A percentile compares a stretch with the other conserved stretches of the same genome.
phyloP scores from a whole-genome alignment of 1,140 invertebrate genomes.

The Cephus cinctus region DNA sequence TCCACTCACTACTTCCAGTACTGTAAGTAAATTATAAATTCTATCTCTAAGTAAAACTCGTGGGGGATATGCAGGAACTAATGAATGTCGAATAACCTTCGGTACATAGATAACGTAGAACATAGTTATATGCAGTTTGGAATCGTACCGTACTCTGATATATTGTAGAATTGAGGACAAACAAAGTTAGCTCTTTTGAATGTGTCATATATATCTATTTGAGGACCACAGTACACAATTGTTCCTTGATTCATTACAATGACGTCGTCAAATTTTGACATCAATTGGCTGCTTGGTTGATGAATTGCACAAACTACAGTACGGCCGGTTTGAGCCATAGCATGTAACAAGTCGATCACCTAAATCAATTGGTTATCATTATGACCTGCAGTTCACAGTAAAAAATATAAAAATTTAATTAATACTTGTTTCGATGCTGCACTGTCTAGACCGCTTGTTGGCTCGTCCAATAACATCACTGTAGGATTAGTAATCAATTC shows the following conservation, averaged over 20 bases:
- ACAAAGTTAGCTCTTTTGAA: constrained; percentile 57
- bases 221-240: constrained; percentile 61
- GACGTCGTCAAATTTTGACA: constrained; percentile 69
- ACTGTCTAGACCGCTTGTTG: constrained; percentile 76
- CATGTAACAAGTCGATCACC: constrained; percentile 63
- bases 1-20: constrained; percentile 49
- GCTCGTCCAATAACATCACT: constrained; percentile 68
- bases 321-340: constrained; percentile 69
- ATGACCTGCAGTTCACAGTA: background rate
- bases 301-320: constrained; percentile 86
- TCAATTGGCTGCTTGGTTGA: constrained; percentile 84
- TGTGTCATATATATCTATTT: constrained; percentile 53
- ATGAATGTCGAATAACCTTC: too few relatives aligned
- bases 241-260: constrained; percentile 61
- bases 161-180: constrained; percentile 69
- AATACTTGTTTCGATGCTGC: constrained; percentile 67
- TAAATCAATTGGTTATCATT: constrained; percentile 12
- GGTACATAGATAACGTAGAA: too few relatives aligned
- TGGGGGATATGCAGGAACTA: too few relatives aligned
- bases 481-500: constrained; percentile 83
- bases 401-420: background rate
- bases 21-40: constrained; percentile 34
- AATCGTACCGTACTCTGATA: constrained; percentile 65
- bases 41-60: too few relatives aligned
- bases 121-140: background rate